Conservation (phyloP, 2,888 invertebrate species). For the Melinaea marsaeus region DNA sequence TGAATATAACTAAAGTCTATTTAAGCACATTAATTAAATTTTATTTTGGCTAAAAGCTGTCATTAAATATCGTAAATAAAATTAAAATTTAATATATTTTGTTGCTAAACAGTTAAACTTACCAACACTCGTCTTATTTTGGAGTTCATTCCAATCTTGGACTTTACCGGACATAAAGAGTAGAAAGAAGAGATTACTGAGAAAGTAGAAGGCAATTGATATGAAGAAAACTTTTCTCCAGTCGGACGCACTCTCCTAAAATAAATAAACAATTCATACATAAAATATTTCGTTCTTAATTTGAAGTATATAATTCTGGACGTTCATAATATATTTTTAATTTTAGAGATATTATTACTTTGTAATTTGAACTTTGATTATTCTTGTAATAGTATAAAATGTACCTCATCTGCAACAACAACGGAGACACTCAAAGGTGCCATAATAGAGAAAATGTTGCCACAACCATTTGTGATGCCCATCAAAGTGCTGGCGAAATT, state of each 20-base stretch:
- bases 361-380: too few relatives aligned
- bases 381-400: neutral
- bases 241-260: slow-evolving; percentile 70
- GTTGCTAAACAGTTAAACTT: slow-evolving; percentile 22
- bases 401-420: slow-evolving; percentile 82
- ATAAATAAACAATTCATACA: slow-evolving; percentile 27
- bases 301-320: too few relatives aligned
- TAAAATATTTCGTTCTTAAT: neutral
- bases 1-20: neutral
- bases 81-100: neutral
- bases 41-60: neutral
- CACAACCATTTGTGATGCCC: slow-evolving; percentile 90
- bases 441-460: slow-evolving; percentile 87
- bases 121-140: slow-evolving; percentile 44
- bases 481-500: slow-evolving; percentile 90
- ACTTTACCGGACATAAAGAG: slow-evolving; percentile 79
- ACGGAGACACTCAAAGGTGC: slow-evolving; percentile 86
- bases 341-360: too few relatives aligned
- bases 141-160: slow-evolving; percentile 80
- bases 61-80: neutral
- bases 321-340: too few relatives aligned
- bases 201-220: slow-evolving; percentile 78
- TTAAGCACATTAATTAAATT: neutral
- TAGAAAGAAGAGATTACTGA: slow-evolving; percentile 79
- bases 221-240: slow-evolving; percentile 82